Base-by-base conservation (phyloP, 2,888 invertebrate species). In the Zelleria hepariella region DNA sequence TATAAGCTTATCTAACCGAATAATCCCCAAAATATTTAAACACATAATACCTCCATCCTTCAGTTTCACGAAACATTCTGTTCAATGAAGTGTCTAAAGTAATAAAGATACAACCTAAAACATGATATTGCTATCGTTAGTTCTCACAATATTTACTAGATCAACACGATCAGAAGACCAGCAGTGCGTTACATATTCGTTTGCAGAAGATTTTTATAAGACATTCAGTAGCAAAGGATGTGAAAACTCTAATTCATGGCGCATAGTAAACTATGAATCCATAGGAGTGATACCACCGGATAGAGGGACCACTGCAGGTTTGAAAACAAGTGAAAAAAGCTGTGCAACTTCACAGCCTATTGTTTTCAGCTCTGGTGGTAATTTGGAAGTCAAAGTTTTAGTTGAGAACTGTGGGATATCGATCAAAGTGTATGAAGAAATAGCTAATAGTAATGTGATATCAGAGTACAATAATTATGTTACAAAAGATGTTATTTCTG, bases 321-420 rank as follows among this genome's bases (percentile, higher is more conserved):
- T 73, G 26, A 61, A 56, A 59, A 65, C 71, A 15, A 58, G 49
- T 0, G 49, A 18, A 6, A 57, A 63, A 20, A 73, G 71, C 57
- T 74, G 74, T 60, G 52, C 64, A 5, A 57, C 68, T 0, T 68
- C 68, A 4, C 67, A 67, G 26, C 64, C 66, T 6, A 61, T 71
- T 0, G 57, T 63, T 42, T 70, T 72, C 10, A 24, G 63, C 5
- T 23, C 59, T 10, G 65, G 59, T 15, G 64, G 68, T 27, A 57
- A 51, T 21, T 24, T 74, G 25, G 66, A 69, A 63, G 53, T 71
- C 20, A 59, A 59, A 7, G 66, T 71, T 15, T 71, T 21, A 49
- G 5, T 7, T 20, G 49, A 21, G 18, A 49, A 21, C 2, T 49
- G 49, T 21, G 49, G 49, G n/a, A 20, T 21, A 20, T 4, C 32